Base-by-base conservation (phyloP, 2,797 vertebrate genomes). In the Clarias pachynema region DNA sequence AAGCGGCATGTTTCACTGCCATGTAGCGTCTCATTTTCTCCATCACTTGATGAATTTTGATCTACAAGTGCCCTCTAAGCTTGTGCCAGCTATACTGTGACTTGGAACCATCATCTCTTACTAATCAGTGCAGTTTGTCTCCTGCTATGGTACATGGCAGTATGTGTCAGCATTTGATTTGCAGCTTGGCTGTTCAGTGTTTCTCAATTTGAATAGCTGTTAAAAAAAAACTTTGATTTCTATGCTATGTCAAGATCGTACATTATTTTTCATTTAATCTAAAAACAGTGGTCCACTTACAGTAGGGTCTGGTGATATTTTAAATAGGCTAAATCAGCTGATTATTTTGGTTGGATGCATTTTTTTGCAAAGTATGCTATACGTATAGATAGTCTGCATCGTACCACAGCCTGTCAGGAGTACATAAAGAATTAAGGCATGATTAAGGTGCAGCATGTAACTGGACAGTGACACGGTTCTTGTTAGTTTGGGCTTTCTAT, bases 1-100 rank as follows among this genome's bases (percentile, higher is more conserved):
- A 95, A 94, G 95, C 96, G 96, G 96, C 96, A 94, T 96, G 95
- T 81, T 78, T 87, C 92, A 91, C 93, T 91, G 89, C 92, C 88
- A 89, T 91, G 87, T 88, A 79, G 87, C 89, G 81, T 86, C 69
- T 84, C 85, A 88, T 87, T 83, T 40, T 82, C 86, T 86, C 90
- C 91, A 90, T 89, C 87, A 87, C 87, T 88, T 44, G 87, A 81
- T 90, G 86, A 72, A 75, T 74, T 83, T 81, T 81, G 82, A 81
- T 96, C 94, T 95, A 95, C 85, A 89, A 79, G 60, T 77, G 72
- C 86, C 90, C 88, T 89, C 83, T 85, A 90, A 90, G 82, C 62
- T 89, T 59, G 81, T 88, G 82, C 87, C 90, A 81, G 89, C 90
- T 90, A 87, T 87, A 90, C 89, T 89, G 89, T 89, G 89, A 88